A percentile compares a stretch with the other conserved stretches of the same genome.
Conservation (phyloP, 2,888 invertebrate species). For the Tiliacea citrago region DNA sequence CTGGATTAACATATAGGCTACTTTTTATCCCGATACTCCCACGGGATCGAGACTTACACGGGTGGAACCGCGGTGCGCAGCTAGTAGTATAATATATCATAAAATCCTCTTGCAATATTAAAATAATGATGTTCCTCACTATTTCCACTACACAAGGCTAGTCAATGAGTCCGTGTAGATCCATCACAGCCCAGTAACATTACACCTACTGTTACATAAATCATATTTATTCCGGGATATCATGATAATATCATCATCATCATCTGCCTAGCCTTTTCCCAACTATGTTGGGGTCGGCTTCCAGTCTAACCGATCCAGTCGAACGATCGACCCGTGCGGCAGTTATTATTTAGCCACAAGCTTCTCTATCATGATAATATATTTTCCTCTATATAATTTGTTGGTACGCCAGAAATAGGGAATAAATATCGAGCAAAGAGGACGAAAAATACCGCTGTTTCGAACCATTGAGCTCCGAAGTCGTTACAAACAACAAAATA, state of each 20-base stretch:
- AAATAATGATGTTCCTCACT: not conserved
- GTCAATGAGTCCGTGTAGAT: conserved; percentile 2
- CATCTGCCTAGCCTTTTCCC: no score
- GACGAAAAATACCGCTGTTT: conserved; percentile 39
- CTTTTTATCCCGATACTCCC: no score
- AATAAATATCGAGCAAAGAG: conserved; percentile 28
- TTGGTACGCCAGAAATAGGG: conserved; percentile 15
- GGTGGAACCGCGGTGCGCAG: no score
- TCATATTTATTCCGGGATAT: conserved; percentile 13
- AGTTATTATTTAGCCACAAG: no score
- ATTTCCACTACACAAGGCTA: not conserved
- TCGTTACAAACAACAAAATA: conserved; percentile 38
- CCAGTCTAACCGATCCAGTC: no score
- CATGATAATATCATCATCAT: no score
- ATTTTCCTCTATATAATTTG: conserved; percentile 20
- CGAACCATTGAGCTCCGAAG: conserved; percentile 51
- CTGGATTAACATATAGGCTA: no score
- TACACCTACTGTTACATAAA: not conserved
- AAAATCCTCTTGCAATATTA: not conserved
- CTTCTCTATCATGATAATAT: conserved; percentile 11
- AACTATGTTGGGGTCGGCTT: no score
- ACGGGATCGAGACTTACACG: no score
- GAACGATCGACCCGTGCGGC: no score
- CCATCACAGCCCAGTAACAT: not conserved
- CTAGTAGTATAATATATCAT: no score